Base-by-base conservation (phyloP, 2,797 vertebrate species). In the Trematomus bernacchii region DNA sequence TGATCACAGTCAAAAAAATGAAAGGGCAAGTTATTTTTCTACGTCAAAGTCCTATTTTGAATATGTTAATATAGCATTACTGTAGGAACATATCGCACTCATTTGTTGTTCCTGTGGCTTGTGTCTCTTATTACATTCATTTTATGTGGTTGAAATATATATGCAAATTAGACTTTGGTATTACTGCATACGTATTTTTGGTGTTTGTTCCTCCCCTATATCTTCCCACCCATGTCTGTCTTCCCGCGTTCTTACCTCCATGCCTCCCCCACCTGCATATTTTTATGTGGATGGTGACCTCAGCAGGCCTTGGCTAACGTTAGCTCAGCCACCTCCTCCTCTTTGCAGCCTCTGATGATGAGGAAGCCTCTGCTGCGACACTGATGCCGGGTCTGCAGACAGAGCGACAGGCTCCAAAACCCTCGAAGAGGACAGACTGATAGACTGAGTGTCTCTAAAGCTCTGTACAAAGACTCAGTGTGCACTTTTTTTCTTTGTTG, bases 271-370 rank as follows among this genome's bases (percentile, higher is more conserved):
- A 73, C 68, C 69, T 66, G 50, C 77, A 88, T 87, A 85, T 90
- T 85, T 90, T 77, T 93, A 82, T 91, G 84, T 91, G 91, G 85
- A 91, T 88, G 89, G 88, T 92, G 82, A 91, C 87, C 90, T 91
- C 92, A 90, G 86, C 89, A 88, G 94, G 91, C 95, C 94, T 96
- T 96, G 96, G 96, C 96, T 97, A 98, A 96, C 91, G 92, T 95
- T 97, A 96, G 97, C 96, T 98, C 97, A 97, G 97, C 97, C 94
- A 89, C 97, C 95, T 97, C 97, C 95, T 98, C 97, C 96, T 98
- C 96, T 97, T 98, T 98, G 94, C 97, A 98, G 95, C 97, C 97
- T 96, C 95, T 97, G 96, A 96, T 98, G 97, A 98, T 97, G 97
- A 99, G 97, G 94, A 97, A 97, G 94, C 88, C 92, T 90, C 88